These are phyloP conservation scores for Trichogramma pretiosum DNA, from an alignment of 1,140 invertebrate genomes.

Conservation along the genomic window DNA sequence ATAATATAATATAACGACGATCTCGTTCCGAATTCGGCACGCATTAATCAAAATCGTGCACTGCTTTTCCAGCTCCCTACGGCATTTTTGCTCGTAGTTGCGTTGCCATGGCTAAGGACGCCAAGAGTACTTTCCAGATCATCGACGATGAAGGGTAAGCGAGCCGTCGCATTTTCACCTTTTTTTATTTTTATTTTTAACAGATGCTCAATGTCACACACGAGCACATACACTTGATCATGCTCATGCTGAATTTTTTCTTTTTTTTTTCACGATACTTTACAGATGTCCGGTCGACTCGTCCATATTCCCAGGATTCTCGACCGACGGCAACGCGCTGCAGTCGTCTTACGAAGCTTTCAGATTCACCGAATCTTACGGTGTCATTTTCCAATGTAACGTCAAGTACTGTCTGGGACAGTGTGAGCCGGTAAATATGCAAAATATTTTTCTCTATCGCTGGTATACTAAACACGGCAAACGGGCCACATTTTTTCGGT, in stretches of 20 bases:
- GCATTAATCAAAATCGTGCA: neutral
- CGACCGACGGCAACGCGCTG: conserved; percentile 76
- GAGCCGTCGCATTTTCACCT: neutral
- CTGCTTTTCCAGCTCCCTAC: conserved; percentile 69
- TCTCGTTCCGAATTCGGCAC: neutral
- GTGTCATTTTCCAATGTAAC: conserved; percentile 94
- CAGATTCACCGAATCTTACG: conserved; percentile 90
- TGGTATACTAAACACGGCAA: too few species aligned
- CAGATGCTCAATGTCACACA: too few species aligned
- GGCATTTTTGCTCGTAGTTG: conserved; percentile 92
- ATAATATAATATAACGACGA: too few species aligned
- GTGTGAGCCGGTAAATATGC: conserved; percentile 71
- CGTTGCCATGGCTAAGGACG: conserved; percentile 93
- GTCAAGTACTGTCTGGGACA: conserved; percentile 93
- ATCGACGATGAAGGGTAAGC: conserved; percentile 85
- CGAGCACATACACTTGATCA: too few species aligned
- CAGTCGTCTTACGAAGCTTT: conserved; percentile 91
- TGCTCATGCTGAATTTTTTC: neutral
- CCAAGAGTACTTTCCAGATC: conserved; percentile 90
- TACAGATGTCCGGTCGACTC: conserved; percentile 83
- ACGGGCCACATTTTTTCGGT: neutral
- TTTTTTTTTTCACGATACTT: conserved; percentile 11
- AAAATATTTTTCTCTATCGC: neutral
- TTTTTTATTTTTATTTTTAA: neutral
- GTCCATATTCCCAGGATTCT: conserved; percentile 85